Conservation (phyloP, 2,888 invertebrate species). For the Agonopterix arenella region DNA sequence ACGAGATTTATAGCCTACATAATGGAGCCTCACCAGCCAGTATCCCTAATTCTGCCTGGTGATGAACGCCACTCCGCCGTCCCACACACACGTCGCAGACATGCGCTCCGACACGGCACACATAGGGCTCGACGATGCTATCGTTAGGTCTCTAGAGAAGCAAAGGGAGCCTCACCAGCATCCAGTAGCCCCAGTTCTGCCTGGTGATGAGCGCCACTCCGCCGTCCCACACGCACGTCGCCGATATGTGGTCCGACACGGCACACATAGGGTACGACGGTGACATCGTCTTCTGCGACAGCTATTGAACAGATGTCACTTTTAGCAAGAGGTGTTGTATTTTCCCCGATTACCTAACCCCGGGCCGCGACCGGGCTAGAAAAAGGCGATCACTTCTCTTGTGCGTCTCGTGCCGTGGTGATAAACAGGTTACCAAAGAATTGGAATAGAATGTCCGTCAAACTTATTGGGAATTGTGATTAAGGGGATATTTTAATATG, state of each 20-base stretch:
- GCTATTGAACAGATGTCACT: too few species aligned
- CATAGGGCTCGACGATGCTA: conserved; percentile 25
- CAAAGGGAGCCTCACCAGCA: conserved; percentile 25
- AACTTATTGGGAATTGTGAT: too few species aligned
- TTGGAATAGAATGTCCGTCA: too few species aligned
- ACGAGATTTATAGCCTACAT: too few species aligned
- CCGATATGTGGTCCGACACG: conserved; percentile 9
- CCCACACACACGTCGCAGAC: conserved; percentile 44
- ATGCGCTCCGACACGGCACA: conserved; percentile 28
- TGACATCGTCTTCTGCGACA: neutral
- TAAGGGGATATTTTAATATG: too few species aligned
- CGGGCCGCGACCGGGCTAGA: too few species aligned
- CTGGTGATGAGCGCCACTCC: conserved; percentile 42
- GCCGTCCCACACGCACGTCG: conserved; percentile 49
- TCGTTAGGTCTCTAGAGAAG: too few species aligned
- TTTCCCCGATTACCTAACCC: too few species aligned
- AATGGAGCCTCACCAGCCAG: conserved; percentile 44
- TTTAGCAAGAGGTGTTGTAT: too few species aligned
- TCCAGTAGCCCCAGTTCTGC: conserved; percentile 48
- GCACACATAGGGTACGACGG: conserved; percentile 39
- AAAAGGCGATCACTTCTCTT: too few species aligned
- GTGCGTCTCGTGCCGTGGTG: too few species aligned
- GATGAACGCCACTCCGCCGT: conserved; percentile 42
- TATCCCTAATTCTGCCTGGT: conserved; percentile 40
- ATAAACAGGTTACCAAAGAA: too few species aligned